These are phyloP conservation scores for Bruchidius siliquastri DNA, from an alignment of 2,888 invertebrate species.

Conservation along the genomic window DNA sequence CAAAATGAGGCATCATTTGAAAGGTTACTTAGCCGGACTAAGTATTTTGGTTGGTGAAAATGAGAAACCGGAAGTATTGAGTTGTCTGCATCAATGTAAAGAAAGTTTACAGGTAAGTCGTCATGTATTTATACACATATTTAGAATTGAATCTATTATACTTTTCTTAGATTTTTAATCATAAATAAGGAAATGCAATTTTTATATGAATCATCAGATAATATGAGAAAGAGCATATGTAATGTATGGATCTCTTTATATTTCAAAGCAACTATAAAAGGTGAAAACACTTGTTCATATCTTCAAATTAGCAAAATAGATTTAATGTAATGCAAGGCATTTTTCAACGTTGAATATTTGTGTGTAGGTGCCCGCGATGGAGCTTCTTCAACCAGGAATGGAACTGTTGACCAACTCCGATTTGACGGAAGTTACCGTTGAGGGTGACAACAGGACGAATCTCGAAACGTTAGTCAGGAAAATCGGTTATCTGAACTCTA, in stretches of 20 bases:
- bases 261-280: too few relatives aligned
- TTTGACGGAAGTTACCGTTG: conserved; percentile 84
- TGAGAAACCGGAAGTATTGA: conserved; percentile 68
- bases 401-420: conserved; percentile 71
- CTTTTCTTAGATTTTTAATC: too few relatives aligned
- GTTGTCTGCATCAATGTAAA: conserved; percentile 76
- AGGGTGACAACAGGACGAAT: conserved; percentile 86
- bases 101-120: conserved; percentile 64
- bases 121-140: not conserved
- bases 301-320: too few relatives aligned
- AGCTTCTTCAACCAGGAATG: conserved; percentile 72
- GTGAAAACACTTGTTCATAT: too few relatives aligned
- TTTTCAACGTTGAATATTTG: conserved; percentile 16
- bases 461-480: conserved; percentile 80
- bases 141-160: too few relatives aligned
- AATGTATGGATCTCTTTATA: too few relatives aligned
- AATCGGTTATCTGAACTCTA: conserved; percentile 87
- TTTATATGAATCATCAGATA: too few relatives aligned
- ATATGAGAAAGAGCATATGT: too few relatives aligned
- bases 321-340: too few relatives aligned
- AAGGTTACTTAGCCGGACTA: conserved; percentile 83
- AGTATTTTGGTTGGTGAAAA: conserved; percentile 72
- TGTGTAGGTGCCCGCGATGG: conserved; percentile 64
- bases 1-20: conserved; percentile 85
- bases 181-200: too few relatives aligned